Percentiles rank a stretch among this genome's conserved stretches.
Evolutionary conservation across 2,888 invertebrate genomes (phyloP).

Genomic region (Rhagonycha lutea): DNA sequence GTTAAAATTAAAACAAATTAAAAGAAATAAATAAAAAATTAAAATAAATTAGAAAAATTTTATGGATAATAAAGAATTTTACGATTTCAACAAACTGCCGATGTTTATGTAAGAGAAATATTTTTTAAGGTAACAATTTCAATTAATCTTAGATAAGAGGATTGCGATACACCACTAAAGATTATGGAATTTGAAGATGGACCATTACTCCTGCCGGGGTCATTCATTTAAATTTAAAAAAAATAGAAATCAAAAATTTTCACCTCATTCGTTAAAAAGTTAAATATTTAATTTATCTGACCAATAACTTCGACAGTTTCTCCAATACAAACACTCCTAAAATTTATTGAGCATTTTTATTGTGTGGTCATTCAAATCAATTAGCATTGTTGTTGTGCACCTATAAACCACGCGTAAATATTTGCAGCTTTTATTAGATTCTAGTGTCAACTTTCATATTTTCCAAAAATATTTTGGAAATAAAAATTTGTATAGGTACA

Average conservation of each 20-base stretch:
- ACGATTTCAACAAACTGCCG: no score
- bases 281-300: neutral
- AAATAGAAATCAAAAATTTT: neutral
- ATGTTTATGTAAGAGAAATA: no score
- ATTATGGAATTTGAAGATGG: neutral
- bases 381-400: neutral
- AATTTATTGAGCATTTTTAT: neutral
- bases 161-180: neutral
- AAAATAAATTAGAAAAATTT: no score
- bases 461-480: neutral
- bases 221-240: neutral
- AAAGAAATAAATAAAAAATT: no score
- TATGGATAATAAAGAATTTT: no score
- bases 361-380: neutral
- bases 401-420: neutral
- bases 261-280: neutral
- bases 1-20: no score
- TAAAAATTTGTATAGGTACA: slow-evolving; percentile 3
- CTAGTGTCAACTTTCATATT: neutral
- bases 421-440: neutral
- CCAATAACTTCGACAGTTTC: neutral
- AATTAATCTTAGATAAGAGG: no score
- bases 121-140: no score
- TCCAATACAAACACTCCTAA: neutral
- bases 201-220: neutral